Percentiles rank a stretch among this genome's conserved stretches.
Conservation (phyloP, 35 echinoderm and acorn worm species). For the Patiria miniata region DNA sequence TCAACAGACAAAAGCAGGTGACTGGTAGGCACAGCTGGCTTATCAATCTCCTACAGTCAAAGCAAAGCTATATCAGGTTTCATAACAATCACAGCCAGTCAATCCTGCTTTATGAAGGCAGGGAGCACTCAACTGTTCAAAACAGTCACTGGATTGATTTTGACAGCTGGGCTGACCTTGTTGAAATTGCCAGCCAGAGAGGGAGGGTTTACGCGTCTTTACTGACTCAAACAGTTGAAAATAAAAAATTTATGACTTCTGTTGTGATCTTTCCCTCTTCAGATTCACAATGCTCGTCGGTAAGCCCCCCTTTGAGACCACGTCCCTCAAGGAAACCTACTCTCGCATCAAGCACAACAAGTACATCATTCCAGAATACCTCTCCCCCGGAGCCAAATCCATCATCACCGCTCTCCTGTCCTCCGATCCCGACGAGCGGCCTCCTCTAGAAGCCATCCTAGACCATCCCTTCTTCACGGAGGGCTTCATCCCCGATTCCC, state of each 20-base stretch:
- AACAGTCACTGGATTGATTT: too few relatives aligned
- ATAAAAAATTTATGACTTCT: neutral
- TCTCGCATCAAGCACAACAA: slow-evolving; percentile 85
- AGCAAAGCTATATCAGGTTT: too few relatives aligned
- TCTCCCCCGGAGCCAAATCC: slow-evolving; percentile 73
- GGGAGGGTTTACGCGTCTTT: too few relatives aligned
- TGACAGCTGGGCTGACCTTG: too few relatives aligned
- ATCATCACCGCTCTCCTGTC: slow-evolving; percentile 81
- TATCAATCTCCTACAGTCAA: too few relatives aligned
- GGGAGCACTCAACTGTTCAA: too few relatives aligned
- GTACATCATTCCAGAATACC: slow-evolving; percentile 72
- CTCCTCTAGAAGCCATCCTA: slow-evolving; percentile 77
- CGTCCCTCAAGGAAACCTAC: slow-evolving; percentile 92
- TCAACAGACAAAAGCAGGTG: too few relatives aligned
- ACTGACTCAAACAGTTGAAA: neutral
- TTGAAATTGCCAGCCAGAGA: too few relatives aligned
- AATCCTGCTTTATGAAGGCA: too few relatives aligned
- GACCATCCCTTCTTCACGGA: slow-evolving; percentile 84
- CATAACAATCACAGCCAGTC: too few relatives aligned
- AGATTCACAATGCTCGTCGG: slow-evolving; percentile 99
- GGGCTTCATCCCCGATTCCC: slow-evolving; percentile 79
- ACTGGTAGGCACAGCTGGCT: too few relatives aligned
- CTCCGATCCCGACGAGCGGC: slow-evolving; percentile 81
- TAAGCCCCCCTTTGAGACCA: slow-evolving; percentile 90
- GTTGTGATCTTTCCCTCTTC: slow-evolving; percentile 10